phyloP scores from a whole-genome alignment of 2,888 invertebrate genomes.

The Lithophane socia region DNA sequence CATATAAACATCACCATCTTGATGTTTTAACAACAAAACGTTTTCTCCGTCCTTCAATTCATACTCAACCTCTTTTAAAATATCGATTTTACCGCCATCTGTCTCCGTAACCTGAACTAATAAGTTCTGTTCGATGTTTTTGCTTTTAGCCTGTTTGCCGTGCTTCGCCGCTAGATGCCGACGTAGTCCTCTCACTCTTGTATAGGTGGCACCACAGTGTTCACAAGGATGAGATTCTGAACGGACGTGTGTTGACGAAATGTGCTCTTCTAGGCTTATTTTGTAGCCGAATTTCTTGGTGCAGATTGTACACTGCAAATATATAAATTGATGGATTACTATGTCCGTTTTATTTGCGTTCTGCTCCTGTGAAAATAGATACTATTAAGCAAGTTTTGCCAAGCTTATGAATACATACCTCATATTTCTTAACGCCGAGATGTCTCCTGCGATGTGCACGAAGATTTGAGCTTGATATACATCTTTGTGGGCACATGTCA shows the following conservation, averaged over 20 bases:
- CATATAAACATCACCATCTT: conserved; percentile 65
- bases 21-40: conserved; percentile 62
- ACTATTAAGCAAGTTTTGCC: background rate
- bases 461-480: conserved; percentile 84
- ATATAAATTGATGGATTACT: background rate
- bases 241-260: conserved; percentile 79
- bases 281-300: conserved; percentile 86
- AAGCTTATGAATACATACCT: conserved; percentile 69
- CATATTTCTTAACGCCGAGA: conserved; percentile 78
- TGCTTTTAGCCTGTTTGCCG: conserved; percentile 61
- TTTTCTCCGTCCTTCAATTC: conserved; percentile 65
- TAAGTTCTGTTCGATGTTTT: conserved; percentile 48
- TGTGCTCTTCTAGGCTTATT: conserved; percentile 82
- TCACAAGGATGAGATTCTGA: conserved; percentile 75
- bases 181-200: conserved; percentile 76
- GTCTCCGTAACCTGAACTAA: conserved; percentile 48
- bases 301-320: conserved; percentile 83
- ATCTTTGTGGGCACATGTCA: conserved; percentile 82
- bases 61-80: conserved; percentile 60
- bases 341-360: background rate
- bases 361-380: background rate
- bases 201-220: conserved; percentile 80
- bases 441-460: conserved; percentile 81
- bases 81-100: conserved; percentile 44
- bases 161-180: conserved; percentile 82